phyloP scores from a whole-genome alignment of 1,140 invertebrate genomes.

The Drosophila pallidifrons region DNA sequence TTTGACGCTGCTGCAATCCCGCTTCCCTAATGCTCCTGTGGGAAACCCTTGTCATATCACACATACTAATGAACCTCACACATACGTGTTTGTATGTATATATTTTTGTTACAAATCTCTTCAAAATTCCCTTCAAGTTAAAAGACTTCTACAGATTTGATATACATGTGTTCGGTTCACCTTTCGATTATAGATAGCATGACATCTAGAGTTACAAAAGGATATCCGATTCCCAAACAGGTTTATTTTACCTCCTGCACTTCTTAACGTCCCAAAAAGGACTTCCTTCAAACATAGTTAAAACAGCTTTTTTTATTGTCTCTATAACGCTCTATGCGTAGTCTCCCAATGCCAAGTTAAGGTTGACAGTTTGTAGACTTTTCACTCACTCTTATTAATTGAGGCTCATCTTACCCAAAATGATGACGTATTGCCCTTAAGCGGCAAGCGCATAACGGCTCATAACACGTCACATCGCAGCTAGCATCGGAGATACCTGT shows the following conservation, averaged over 20 bases:
- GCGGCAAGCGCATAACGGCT: constrained; percentile 39
- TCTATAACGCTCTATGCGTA: constrained; percentile 42
- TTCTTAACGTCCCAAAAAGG: constrained; percentile 38
- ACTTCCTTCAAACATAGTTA: constrained; percentile 33
- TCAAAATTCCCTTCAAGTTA: background rate
- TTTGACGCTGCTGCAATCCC: constrained; percentile 10
- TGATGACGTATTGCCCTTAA: constrained; percentile 69
- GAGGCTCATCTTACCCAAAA: constrained; percentile 47
- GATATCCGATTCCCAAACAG: constrained; percentile 4
- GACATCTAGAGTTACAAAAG: background rate
- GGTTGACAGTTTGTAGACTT: constrained; percentile 53
- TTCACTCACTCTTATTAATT: background rate
- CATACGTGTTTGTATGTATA: background rate
- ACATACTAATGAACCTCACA: constrained; percentile 29
- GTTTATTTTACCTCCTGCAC: constrained; percentile 3
- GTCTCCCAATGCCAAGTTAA: constrained; percentile 37
- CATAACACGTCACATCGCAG: constrained; percentile 29
- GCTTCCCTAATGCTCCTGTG: background rate
- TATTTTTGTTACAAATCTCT: background rate
- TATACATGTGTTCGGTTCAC: background rate
- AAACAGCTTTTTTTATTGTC: constrained; percentile 28
- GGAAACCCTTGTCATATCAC: constrained; percentile 59
- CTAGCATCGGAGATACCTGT: constrained; percentile 47
- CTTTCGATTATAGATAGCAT: background rate
- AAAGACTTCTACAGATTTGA: background rate